A percentile compares a stretch with the other conserved stretches of the same genome.
Evolutionary conservation across 1,140 invertebrate genomes (phyloP).

Genomic region (Parapsyche elsis): DNA sequence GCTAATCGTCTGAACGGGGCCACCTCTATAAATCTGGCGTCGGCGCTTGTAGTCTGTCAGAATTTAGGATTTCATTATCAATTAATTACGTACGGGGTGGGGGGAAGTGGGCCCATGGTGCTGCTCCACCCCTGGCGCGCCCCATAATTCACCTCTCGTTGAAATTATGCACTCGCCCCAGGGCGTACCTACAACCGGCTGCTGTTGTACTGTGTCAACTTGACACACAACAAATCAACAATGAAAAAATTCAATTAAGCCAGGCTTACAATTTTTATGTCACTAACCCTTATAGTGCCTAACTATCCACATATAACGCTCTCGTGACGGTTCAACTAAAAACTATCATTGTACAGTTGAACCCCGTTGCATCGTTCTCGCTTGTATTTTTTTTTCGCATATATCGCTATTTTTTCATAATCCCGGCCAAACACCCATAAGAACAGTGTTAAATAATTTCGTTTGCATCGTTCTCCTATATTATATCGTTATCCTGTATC

Average conservation of each 20-base stretch:
- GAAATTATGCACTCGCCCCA: constrained; percentile 14
- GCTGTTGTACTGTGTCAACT: background rate
- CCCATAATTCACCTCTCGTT: constrained; percentile 43
- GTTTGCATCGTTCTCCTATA: too few relatives aligned
- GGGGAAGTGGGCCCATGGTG: constrained; percentile 8
- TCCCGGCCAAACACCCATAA: too few relatives aligned
- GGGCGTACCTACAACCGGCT: background rate
- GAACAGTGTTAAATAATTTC: too few relatives aligned
- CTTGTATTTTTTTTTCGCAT: too few relatives aligned
- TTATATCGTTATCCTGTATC: too few relatives aligned
- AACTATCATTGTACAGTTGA: too few relatives aligned
- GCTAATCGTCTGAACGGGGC: constrained; percentile 47
- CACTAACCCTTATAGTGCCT: too few relatives aligned
- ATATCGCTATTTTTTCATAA: too few relatives aligned
- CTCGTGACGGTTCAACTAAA: too few relatives aligned
- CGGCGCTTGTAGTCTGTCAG: constrained; percentile 52
- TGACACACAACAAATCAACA: background rate
- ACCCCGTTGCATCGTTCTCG: too few relatives aligned
- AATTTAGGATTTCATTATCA: constrained; percentile 57
- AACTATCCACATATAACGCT: too few relatives aligned
- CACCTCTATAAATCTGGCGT: constrained; percentile 48
- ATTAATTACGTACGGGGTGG: constrained; percentile 50
- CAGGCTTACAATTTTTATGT: too few relatives aligned
- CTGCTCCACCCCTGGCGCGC: constrained; percentile 31
- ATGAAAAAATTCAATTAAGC: background rate